phyloP scores from a whole-genome alignment of 2,113 vertebrate species.

The Nerophis ophidion region DNA sequence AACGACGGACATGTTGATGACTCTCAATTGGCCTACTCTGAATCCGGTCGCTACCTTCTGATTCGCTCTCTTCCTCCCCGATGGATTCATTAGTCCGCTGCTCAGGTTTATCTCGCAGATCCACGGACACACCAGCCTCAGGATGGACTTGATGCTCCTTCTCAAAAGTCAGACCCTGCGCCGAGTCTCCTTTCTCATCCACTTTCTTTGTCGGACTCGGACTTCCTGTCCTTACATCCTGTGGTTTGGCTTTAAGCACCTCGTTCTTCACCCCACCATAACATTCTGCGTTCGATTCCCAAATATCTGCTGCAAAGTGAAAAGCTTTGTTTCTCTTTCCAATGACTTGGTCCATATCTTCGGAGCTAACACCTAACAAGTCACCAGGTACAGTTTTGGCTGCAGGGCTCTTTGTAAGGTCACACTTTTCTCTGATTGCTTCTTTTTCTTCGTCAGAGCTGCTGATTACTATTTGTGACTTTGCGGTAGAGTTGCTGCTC shows the following conservation, averaged over 20 bases:
- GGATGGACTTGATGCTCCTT: background rate
- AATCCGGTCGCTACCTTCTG: slow-evolving; percentile 67
- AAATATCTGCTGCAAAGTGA: slow-evolving; percentile 5
- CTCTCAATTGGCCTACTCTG: background rate
- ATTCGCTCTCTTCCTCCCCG: slow-evolving; percentile 71
- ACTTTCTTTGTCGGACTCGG: background rate
- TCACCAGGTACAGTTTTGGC: background rate
- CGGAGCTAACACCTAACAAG: slow-evolving; percentile 55
- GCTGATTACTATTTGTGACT: slow-evolving; percentile 26
- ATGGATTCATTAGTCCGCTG: background rate
- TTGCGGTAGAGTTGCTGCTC: background rate
- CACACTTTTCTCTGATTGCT: background rate
- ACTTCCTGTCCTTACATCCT: background rate
- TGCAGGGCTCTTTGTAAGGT: background rate
- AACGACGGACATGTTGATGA: background rate
- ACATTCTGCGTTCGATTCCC: background rate
- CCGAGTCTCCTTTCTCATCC: background rate
- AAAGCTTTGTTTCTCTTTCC: slow-evolving; percentile 43
- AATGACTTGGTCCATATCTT: slow-evolving; percentile 57
- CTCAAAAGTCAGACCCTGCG: background rate
- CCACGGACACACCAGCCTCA: background rate
- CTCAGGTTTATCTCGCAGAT: slow-evolving; percentile 1
- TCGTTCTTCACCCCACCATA: background rate
- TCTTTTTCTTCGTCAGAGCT: slow-evolving; percentile 50
- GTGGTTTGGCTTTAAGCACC: background rate